phyloP scores from a whole-genome alignment of 2,888 invertebrate species.

The Laothoe populi region DNA sequence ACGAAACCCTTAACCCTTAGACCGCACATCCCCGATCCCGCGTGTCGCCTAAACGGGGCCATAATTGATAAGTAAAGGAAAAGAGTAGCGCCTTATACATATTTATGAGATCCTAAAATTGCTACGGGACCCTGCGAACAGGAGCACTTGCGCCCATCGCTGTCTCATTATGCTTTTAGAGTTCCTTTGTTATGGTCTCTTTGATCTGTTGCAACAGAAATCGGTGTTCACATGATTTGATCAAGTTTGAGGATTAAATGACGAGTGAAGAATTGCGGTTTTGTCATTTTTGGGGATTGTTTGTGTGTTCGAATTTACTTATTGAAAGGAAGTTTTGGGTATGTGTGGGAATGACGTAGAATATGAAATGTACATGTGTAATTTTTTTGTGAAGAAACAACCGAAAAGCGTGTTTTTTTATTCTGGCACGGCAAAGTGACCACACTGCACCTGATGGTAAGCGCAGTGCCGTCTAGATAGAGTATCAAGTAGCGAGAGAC shows the following conservation, averaged over 20 bases:
- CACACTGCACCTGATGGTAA: no score
- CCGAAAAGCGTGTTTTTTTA: no score
- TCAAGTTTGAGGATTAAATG: slow-evolving; percentile 45
- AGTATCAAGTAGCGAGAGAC: no score
- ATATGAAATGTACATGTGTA: no score
- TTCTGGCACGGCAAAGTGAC: no score
- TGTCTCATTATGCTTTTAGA: slow-evolving; percentile 82
- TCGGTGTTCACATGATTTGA: slow-evolving; percentile 67
- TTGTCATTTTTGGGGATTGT: background rate
- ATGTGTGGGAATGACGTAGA: background rate
- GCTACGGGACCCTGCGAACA: slow-evolving; percentile 81
- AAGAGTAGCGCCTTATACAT: slow-evolving; percentile 81
- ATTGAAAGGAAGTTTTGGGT: background rate
- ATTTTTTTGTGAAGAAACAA: no score
- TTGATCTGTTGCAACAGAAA: slow-evolving; percentile 72
- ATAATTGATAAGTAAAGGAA: slow-evolving; percentile 85
- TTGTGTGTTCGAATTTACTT: background rate
- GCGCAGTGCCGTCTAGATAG: no score
- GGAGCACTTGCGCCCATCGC: slow-evolving; percentile 76
- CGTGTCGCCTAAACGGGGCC: slow-evolving; percentile 78
- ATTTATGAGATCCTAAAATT: slow-evolving; percentile 82
- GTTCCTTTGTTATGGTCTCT: slow-evolving; percentile 78
- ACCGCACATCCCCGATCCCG: slow-evolving; percentile 64
- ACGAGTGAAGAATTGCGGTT: slow-evolving; percentile 35
- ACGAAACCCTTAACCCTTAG: slow-evolving; percentile 70